These are phyloP conservation scores for Myoxocephalus aenaeus DNA, from an alignment of 2,797 vertebrate genomes.

Conservation along the genomic window DNA sequence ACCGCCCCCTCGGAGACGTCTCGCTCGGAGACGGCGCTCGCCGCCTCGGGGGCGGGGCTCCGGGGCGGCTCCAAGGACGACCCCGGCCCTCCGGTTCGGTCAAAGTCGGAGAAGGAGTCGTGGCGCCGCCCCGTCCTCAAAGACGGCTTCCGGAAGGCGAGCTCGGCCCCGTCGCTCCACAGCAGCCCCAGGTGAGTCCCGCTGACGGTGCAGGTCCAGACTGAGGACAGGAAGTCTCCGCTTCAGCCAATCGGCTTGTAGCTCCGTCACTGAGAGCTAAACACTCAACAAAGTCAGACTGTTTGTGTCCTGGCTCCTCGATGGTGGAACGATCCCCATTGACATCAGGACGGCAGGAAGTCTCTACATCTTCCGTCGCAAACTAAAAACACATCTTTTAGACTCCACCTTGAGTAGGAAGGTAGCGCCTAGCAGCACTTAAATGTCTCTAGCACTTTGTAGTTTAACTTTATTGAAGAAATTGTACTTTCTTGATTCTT, in stretches of 20 bases:
- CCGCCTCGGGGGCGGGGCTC: conserved; percentile 29
- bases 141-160: conserved; percentile 73
- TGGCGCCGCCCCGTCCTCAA: conserved; percentile 53
- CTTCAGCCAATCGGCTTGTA: not conserved
- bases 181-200: conserved; percentile 63
- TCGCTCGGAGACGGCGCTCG: conserved; percentile 61
- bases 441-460: no score
- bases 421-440: no score
- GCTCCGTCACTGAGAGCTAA: no score
- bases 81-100: conserved; percentile 29
- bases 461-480: no score
- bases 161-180: conserved; percentile 66
- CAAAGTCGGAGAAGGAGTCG: conserved; percentile 50
- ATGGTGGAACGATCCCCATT: no score
- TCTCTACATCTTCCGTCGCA: no score
- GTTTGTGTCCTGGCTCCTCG: no score
- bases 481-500: no score
- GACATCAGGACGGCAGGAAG: no score
- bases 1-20: conserved; percentile 47
- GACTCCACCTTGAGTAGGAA: no score
- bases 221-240: not conserved
- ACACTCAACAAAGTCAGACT: no score
- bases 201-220: not conserved
- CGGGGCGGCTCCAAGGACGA: conserved; percentile 52
- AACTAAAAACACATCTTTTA: no score